Percentiles rank a stretch among this genome's conserved stretches.
Evolutionary conservation across 2,797 vertebrate species (phyloP).

Genomic region (Heliangelus exortis): DNA sequence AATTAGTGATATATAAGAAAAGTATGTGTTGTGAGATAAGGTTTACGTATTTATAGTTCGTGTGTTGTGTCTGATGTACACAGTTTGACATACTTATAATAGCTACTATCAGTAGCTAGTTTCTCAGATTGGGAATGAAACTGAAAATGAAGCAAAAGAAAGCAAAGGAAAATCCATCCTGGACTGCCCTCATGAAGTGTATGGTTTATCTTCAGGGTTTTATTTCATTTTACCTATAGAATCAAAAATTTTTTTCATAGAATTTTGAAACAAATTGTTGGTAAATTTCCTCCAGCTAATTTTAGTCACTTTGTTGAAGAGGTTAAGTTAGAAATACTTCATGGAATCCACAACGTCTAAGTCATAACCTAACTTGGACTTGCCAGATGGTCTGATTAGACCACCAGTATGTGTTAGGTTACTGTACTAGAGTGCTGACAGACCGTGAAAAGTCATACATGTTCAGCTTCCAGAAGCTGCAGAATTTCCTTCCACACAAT

Average conservation of each 20-base stretch:
- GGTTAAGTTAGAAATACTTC: background rate
- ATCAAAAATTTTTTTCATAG: background rate
- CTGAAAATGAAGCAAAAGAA: background rate
- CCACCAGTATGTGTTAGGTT: background rate
- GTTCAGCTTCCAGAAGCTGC: background rate
- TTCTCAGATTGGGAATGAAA: background rate
- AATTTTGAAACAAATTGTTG: background rate
- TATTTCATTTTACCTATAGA: background rate
- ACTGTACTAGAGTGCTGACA: background rate
- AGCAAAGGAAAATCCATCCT: background rate
- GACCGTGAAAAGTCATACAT: background rate
- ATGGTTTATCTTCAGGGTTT: background rate
- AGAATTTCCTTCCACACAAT: background rate
- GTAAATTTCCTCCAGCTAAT: background rate
- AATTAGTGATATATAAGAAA: background rate
- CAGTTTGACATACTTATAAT: background rate
- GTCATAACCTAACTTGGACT: background rate
- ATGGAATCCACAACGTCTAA: background rate
- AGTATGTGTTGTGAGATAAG: background rate
- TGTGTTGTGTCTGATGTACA: background rate
- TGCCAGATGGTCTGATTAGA: background rate
- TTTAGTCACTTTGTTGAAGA: background rate
- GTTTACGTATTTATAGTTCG: background rate
- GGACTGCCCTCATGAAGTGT: background rate
- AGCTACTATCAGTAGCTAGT: background rate